Evolutionary conservation across 2,113 vertebrate species (phyloP), one percentile per base, ranked within the genome.

Genomic region (Passer montanus): DNA sequence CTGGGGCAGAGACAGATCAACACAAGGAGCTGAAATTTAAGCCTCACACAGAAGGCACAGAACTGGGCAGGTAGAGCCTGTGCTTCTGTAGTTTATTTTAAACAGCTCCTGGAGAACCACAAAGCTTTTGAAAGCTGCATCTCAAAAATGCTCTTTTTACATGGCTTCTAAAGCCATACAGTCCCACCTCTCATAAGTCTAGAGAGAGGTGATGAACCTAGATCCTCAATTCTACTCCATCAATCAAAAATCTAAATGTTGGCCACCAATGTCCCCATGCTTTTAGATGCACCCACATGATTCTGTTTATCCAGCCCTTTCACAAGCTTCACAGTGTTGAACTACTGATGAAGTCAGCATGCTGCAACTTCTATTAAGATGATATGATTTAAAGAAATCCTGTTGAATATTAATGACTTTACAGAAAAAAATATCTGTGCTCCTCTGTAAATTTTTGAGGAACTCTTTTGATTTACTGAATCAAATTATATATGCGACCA

Each of bases 321-420:
- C 24, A 75, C 13, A n/a, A 89, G 43, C 27, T 66, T 89, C 31
- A 58, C 27, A 31, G 53, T 55, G 46, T n/a, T 91, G 84, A 91
- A 79, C 39, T 90, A 84, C 33, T 66, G 75, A 87, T 24, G 5
- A 41, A 52, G 47, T 63, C 53, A 74, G 72, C 18, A 73, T 56
- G 35, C 43, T 81, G 88, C 21, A 50, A 44, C 66, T 95, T 84
- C 83, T 90, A 63, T 77, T 91, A 64, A 80, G 44, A 75, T 67
- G 56, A 41, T 72, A 39, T 41, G 77, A 94, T 91, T 97, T 94
- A 92, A 95, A 89, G 81, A 91, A 85, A 24, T n/a, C 27, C 14
- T 74, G 20, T 37, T 68, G 43, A 89, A 80, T 81, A 53, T 69
- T 87, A 87, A 89, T 89, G 15, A 28, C 74, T 78, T 92, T 62